These are phyloP conservation scores for Hyphantria cunea DNA, from an alignment of 1,140 invertebrate species.

Conservation along the genomic window DNA sequence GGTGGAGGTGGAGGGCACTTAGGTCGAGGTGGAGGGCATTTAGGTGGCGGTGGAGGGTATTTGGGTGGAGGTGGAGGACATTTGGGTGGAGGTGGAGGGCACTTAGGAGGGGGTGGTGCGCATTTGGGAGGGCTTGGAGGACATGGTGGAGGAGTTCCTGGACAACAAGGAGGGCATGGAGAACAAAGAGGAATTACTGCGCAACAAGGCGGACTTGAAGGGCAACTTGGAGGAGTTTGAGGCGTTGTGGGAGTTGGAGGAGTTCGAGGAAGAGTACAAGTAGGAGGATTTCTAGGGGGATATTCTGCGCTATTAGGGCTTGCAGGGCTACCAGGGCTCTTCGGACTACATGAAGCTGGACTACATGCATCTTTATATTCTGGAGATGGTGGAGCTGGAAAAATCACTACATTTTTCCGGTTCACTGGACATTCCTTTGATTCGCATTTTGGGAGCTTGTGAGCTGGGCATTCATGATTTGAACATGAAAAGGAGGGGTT, in stretches of 20 bases:
- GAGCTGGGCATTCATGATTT: constrained; percentile 44
- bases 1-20: too few species aligned
- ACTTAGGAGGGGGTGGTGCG: neutral
- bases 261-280: too few species aligned
- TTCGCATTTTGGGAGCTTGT: constrained; percentile 35
- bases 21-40: neutral
- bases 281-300: neutral
- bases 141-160: neutral
- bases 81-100: neutral
- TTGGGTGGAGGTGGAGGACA: too few species aligned
- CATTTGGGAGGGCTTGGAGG: neutral
- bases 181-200: too few species aligned
- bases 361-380: neutral
- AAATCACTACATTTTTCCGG: neutral
- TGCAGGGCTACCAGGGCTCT: neutral
- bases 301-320: neutral
- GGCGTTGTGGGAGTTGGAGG: too few species aligned
- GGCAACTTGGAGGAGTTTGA: too few species aligned
- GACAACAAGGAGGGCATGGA: too few species aligned
- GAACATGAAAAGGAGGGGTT: constrained; percentile 42
- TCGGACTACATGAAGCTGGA: neutral
- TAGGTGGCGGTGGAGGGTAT: neutral
- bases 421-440: constrained; percentile 38
- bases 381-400: neutral
- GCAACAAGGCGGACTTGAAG: too few species aligned